Evolutionary conservation across 2,888 invertebrate species (phyloP), one percentile per base, ranked within the genome.

Genomic region (Heliconius cydno): DNA sequence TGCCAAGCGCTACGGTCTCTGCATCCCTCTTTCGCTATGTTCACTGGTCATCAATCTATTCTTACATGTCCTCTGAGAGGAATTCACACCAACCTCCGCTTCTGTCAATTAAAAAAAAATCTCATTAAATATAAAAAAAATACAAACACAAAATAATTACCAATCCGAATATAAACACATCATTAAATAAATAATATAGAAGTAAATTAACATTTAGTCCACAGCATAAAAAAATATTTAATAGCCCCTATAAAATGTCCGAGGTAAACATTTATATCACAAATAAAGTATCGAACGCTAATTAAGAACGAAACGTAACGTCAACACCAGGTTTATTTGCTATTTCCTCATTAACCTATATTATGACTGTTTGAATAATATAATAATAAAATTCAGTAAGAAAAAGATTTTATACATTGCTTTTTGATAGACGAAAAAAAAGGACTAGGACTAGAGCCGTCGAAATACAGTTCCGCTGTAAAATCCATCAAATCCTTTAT

Each of bases 281-380:
- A 41, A 38, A 75, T 65, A 65, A 65, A 75, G 63, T 41, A 65
- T 73, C 72, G 30, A 73, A 41, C 38, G 75, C 63, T 65, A 75
- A 75, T 65, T 75, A 65, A 75, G 65, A 75, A 65, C 25, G 74
- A 75, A 75, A 75, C 38, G 63, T 65, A 41, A 63, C 74, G 74
- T 75, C 74, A 75, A 75, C 65, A 65, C 65, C 4, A 75, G 25
- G 63, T 75, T 75, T 75, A 75, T 75, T 63, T 75, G 74, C 74
- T 75, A 75, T 75, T 75, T 75, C 65, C 74, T 75, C 22, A 75
- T 75, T 75, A 75, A 73, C 72, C 72, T 34, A 34, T n/a, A 73
- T 73, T 73, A 34, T 13, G 52, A 60, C n/a, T 73, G 72, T 34
- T 57, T 22, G 34, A 73, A 34, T 60, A 34, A 13, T 34, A 30